A percentile compares a stretch with the other conserved stretches of the same genome.
Conservation (phyloP, 2,888 invertebrate genomes). For the Drosophila nigricruria region DNA sequence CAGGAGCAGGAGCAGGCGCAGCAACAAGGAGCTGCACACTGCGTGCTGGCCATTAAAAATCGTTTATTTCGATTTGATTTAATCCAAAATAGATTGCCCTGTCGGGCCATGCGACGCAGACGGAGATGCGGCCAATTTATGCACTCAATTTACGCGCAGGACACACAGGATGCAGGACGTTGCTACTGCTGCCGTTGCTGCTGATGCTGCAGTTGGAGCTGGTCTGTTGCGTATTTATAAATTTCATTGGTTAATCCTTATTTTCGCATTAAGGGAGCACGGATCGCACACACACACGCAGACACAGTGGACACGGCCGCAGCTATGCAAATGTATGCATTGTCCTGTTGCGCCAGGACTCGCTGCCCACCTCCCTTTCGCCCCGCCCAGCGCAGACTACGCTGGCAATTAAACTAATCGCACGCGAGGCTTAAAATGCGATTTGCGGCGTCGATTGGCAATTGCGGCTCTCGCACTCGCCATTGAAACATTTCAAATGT, state of each 20-base stretch:
- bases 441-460: slow-evolving; percentile 80
- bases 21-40: slow-evolving; percentile 15
- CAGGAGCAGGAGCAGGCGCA: background rate
- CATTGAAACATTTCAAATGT: slow-evolving; percentile 39
- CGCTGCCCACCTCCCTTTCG: background rate
- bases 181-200: slow-evolving; percentile 5
- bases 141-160: slow-evolving; percentile 78
- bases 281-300: background rate
- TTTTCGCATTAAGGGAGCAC: slow-evolving; percentile 75
- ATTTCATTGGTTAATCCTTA: slow-evolving; percentile 85
- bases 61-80: slow-evolving; percentile 86
- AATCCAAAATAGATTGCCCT: slow-evolving; percentile 84
- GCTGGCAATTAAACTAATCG: slow-evolving; percentile 86
- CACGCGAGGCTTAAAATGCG: slow-evolving; percentile 84
- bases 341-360: slow-evolving; percentile 67
- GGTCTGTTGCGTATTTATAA: slow-evolving; percentile 81
- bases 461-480: slow-evolving; percentile 51
- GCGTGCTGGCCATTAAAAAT: slow-evolving; percentile 84
- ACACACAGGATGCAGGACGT: slow-evolving; percentile 22
- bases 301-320: slow-evolving; percentile 14
- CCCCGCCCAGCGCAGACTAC: slow-evolving; percentile 4
- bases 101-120: slow-evolving; percentile 51
- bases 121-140: slow-evolving; percentile 74
- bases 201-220: slow-evolving; percentile 25
- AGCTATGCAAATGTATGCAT: slow-evolving; percentile 77